A percentile compares a stretch with the other conserved stretches of the same genome.
These are phyloP conservation scores for Orthonychiurus folsomi DNA, from an alignment of 2,888 invertebrate genomes.

Conservation along the genomic window DNA sequence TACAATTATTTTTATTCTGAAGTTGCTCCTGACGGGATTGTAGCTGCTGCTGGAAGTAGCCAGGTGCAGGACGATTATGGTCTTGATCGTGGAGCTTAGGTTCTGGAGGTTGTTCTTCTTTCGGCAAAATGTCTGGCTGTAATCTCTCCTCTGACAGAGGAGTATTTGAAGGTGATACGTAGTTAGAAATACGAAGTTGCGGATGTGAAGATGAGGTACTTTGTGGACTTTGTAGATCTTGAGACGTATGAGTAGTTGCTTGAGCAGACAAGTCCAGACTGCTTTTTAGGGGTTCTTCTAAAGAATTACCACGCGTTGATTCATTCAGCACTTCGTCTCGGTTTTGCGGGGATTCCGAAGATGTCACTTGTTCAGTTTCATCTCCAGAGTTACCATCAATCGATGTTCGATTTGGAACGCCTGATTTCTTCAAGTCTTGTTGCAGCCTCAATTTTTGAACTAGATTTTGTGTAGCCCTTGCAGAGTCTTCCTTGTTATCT, in stretches of 20 bases:
- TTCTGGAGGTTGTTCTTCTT: not conserved
- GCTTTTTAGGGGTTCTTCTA: not conserved
- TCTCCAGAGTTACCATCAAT: conserved; percentile 28
- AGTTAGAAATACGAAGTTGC: not conserved
- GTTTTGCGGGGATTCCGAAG: conserved; percentile 16
- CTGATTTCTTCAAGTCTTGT: conserved; percentile 57
- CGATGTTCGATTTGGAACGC: conserved; percentile 30
- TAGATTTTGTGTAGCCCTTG: conserved; percentile 70
- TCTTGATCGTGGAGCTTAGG: not conserved
- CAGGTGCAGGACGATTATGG: not conserved
- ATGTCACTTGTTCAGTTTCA: conserved; percentile 11
- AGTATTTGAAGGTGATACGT: not conserved
- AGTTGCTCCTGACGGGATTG: not conserved
- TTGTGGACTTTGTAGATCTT: conserved; percentile 49
- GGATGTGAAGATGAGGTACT: not conserved
- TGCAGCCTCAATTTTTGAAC: conserved; percentile 73
- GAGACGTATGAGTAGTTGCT: conserved; percentile 42
- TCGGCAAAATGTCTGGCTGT: not conserved
- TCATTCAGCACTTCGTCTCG: not conserved
- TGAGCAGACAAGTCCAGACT: conserved; percentile 4
- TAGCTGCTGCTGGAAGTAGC: too few relatives aligned
- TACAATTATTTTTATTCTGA: not conserved
- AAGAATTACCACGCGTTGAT: not conserved
- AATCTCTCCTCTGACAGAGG: not conserved
- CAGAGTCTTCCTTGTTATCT: conserved; percentile 72